Evolutionary conservation across 2,888 invertebrate species (phyloP), one percentile per base, ranked within the genome.

Genomic region (Macrostomum cliftonense): DNA sequence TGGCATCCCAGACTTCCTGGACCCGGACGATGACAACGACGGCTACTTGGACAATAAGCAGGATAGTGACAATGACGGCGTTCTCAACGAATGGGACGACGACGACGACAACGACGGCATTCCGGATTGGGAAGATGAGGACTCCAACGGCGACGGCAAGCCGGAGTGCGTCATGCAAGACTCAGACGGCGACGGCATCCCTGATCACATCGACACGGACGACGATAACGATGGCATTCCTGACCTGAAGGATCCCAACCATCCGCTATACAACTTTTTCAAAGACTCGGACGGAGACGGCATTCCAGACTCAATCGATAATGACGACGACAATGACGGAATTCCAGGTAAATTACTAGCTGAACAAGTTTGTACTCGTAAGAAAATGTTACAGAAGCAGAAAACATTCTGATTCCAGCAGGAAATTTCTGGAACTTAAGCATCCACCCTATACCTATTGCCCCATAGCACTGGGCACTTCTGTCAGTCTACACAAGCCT

Each of bases 31-130:
- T 20, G 54, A 55, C 42, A 52, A 53, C 39, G 53, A 54, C 44
- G 53, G 53, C 37, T 56, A 50, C 47, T 52, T 53, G 39, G 49
- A 44, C 45, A 54, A 51, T 16, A 53, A 45, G 36, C 53, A 51
- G 45, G 65, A 65, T 49, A 55, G 55, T 12, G 61, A 66, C 52
- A 62, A 62, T 21, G 64, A 67, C 53, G 52, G 52, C 16, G 40
- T 49, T 2, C 44, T 53, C 13, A 53, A 52, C 40, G 47, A 52
- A 37, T 53, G 21, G n/a, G 52, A 52, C 39, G 52, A 52, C 17
- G 54, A 54, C 45, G 53, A 51, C 37, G 53, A 54, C 43, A 46
- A 51, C 39, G 54, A 54, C 43, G 53, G 53, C 13, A 46, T 53
- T 12, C 53, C 53, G 7, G 50, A 50, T 36, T 40, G n/a, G 12